Evolutionary conservation across 2,797 vertebrate species (phyloP).

Genomic region (Lagorchestes hirsutus): DNA sequence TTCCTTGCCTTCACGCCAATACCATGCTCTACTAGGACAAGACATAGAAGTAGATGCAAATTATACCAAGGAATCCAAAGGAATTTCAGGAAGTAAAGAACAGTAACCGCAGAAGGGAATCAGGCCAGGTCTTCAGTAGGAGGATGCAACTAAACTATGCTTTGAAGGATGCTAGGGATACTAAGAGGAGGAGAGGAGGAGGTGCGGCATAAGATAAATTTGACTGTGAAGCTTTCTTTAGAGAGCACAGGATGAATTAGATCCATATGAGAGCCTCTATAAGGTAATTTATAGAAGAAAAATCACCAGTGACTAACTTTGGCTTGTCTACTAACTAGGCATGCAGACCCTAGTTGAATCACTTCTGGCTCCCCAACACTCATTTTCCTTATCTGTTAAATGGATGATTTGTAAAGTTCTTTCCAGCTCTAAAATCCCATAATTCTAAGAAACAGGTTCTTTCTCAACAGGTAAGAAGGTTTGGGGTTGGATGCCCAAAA

Average conservation of each 20-base stretch:
- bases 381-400: not conserved
- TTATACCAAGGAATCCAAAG: not conserved
- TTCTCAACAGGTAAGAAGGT: conserved; percentile 38
- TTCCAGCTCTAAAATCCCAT: conserved; percentile 23
- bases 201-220: not conserved
- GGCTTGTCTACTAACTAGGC: not conserved
- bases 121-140: not conserved
- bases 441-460: conserved; percentile 45
- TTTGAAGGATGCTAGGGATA: not conserved
- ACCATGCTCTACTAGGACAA: not conserved
- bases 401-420: conserved; percentile 18
- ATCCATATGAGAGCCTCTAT: not conserved
- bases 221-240: not conserved
- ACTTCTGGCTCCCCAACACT: not conserved
- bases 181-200: not conserved
- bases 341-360: not conserved
- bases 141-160: not conserved
- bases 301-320: not conserved
- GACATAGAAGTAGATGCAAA: not conserved
- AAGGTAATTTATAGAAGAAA: not conserved
- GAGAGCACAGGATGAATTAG: not conserved
- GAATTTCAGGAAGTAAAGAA: not conserved
- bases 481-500: conserved; percentile 43
- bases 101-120: not conserved
- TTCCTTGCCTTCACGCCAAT: not conserved